Evolutionary conservation across 2,797 vertebrate species (phyloP).

Genomic region (Octomys mimax): DNA sequence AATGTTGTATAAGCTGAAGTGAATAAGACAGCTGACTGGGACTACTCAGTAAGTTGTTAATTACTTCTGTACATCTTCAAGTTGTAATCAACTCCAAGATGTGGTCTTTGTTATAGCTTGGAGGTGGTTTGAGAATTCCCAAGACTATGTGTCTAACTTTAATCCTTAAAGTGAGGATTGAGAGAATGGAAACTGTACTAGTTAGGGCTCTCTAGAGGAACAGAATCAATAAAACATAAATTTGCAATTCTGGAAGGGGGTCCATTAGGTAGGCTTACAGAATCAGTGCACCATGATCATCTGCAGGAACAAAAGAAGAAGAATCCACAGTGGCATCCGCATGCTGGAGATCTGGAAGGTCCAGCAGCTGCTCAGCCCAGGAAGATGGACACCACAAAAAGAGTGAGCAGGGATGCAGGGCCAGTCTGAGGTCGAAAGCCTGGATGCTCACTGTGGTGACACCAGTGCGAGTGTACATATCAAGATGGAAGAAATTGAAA

Average conservation of each 20-base stretch:
- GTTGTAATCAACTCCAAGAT: not conserved
- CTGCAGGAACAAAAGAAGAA: not conserved
- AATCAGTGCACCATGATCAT: not conserved
- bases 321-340: not conserved
- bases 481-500: not conserved
- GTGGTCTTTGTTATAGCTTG: not conserved
- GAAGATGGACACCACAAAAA: not conserved
- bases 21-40: not conserved
- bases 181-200: not conserved
- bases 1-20: not conserved
- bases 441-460: not conserved
- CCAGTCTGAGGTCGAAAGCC: not conserved
- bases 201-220: not conserved
- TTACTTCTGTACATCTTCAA: not conserved
- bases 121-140: not conserved
- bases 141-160: not conserved
- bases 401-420: not conserved
- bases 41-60: not conserved
- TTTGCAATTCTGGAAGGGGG: not conserved
- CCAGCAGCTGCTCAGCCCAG: not conserved
- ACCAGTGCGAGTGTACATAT: not conserved
- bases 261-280: not conserved
- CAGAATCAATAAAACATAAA: not conserved
- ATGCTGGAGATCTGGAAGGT: not conserved
- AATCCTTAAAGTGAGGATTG: not conserved